Evolutionary conservation across 2,113 vertebrate genomes (phyloP), one percentile per base, ranked within the genome.

Genomic region (Stercorarius parasiticus): DNA sequence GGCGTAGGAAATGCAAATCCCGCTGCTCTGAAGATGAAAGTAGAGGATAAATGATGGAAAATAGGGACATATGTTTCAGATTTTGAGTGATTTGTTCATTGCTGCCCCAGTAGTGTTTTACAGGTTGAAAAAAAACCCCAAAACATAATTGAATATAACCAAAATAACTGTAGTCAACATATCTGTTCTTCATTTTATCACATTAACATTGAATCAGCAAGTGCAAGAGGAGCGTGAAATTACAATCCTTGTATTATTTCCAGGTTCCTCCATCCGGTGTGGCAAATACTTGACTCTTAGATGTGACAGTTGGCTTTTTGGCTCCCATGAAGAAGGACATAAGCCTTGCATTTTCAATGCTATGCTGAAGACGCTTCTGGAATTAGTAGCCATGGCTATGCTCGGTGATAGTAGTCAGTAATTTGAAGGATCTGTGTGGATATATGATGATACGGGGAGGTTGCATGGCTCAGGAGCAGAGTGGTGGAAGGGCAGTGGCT

Each of bases 261-360:
- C 65, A 72, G 29, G 7, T 89, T 88, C 32, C 26, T 84, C 13
- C 6, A 1, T 43, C 65, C 45, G 1, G 0, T n/a, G 40, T 59
- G 69, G 40, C 56, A 64, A 27, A 42, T n/a, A 12, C 19, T 69
- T 78, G 32, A 11, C 27, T 73, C 38, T 34, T 43, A n/a, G 26
- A 11, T 2, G 62, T 53, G 40, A 17, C 34, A 14, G 45, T 27
- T 91, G 65, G 5, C 20, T 91, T 82, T 82, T 66, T 74, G 52
- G 10, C 42, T 84, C 32, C 45, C 0, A 0, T 38, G 65, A 42
- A 58, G 15, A 22, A 36, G 15, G 13, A 6, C 16, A 10, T 36
- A 58, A 43, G 5, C 45, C 45, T 72, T 52, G 40, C 15, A 2
- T 13, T 49, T 73, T 32, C 34, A 42, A 3, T 45, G 30, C 2